Percentiles rank a stretch among this genome's conserved stretches.
phyloP scores from a whole-genome alignment of 2,113 vertebrate genomes.

The Dicaeum eximium region DNA sequence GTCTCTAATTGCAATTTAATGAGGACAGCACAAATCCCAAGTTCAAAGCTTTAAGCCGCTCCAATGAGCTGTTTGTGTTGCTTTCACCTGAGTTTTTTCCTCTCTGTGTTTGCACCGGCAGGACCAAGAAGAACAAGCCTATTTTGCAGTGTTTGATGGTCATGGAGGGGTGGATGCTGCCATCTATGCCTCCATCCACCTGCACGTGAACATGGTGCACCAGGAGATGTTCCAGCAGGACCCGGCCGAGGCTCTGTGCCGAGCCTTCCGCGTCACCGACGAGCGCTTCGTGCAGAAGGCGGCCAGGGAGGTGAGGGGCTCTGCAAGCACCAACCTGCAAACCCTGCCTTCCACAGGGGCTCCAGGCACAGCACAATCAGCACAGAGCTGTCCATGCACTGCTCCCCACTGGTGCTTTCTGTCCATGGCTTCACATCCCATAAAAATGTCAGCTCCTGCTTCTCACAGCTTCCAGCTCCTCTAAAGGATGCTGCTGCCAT shows the following conservation, averaged over 20 bases:
- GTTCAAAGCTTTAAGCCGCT: neutral
- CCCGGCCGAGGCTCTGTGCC: constrained; percentile 85
- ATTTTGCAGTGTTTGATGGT: constrained; percentile 95
- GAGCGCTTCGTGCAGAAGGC: constrained; percentile 95
- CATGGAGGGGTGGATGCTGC: constrained; percentile 96
- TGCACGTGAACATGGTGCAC: constrained; percentile 91
- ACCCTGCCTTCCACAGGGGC: neutral
- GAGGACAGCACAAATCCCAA: neutral
- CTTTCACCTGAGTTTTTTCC: neutral
- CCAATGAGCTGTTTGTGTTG: neutral
- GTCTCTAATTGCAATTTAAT: neutral
- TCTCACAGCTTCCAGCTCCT: neutral
- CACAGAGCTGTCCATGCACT: neutral
- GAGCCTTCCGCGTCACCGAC: constrained; percentile 89
- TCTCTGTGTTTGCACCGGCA: constrained; percentile 52
- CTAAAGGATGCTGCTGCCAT: neutral
- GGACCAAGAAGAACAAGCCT: constrained; percentile 98
- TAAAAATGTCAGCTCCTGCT: neutral
- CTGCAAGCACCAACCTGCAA: fast-evolving
- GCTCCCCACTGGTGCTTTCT: neutral
- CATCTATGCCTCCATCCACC: constrained; percentile 93
- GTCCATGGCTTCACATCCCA: neutral
- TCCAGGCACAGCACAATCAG: neutral
- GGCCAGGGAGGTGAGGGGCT: constrained; percentile 83
- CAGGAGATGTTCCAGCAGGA: constrained; percentile 91